Percentiles rank a stretch among this genome's conserved stretches.
Conservation (phyloP, 1,140 invertebrate species). For the Pogonus chalceus region DNA sequence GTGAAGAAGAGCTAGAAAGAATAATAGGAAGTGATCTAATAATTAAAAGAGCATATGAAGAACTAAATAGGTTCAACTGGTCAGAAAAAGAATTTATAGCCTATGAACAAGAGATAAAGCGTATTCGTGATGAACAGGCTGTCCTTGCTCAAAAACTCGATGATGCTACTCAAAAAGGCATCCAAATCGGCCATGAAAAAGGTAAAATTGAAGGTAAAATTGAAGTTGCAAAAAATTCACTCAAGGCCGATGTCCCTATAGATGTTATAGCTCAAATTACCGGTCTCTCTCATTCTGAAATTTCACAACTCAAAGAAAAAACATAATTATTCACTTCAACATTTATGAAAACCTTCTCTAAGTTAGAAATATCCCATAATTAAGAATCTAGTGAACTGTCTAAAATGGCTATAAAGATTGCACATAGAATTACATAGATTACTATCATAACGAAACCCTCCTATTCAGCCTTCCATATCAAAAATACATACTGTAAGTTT, state of each 20-base stretch:
- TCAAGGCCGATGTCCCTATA: slow-evolving; percentile 19
- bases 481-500: no score
- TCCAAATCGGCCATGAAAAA: neutral
- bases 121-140: slow-evolving; percentile 18
- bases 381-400: no score
- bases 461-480: no score
- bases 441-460: no score
- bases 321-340: no score
- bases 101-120: slow-evolving; percentile 17
- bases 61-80: slow-evolving; percentile 19
- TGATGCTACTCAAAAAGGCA: slow-evolving; percentile 16
- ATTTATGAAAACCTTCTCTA: no score
- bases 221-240: slow-evolving; percentile 16
- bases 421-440: no score
- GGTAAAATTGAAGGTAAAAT: slow-evolving; percentile 11
- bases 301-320: slow-evolving; percentile 15
- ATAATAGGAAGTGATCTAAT: no score
- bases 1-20: no score
- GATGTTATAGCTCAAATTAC: slow-evolving; percentile 20
- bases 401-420: no score
- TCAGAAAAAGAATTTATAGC: slow-evolving; percentile 18
- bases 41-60: no score
- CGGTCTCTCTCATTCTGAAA: slow-evolving; percentile 14
- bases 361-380: no score
- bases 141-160: slow-evolving; percentile 19